A percentile compares a stretch with the other conserved stretches of the same genome.
Evolutionary conservation across 2,797 vertebrate genomes (phyloP).

Genomic region (Astyanax mexicanus): DNA sequence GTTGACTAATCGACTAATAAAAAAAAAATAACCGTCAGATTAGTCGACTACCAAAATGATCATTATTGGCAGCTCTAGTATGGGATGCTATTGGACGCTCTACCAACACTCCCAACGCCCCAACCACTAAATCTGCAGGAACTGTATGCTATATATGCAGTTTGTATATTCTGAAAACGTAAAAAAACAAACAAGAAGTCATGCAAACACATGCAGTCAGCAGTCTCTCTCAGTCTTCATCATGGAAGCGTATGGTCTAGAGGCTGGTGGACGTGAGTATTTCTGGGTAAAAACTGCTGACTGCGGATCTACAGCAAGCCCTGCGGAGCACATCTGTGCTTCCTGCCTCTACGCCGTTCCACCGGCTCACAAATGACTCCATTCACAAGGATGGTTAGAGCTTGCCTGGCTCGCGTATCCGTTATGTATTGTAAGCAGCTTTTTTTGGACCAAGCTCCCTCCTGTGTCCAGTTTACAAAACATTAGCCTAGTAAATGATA

Average conservation of each 20-base stretch:
- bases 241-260: slow-evolving; percentile 71
- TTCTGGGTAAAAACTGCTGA: slow-evolving; percentile 78
- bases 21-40: too few relatives aligned
- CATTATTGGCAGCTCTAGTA: too few relatives aligned
- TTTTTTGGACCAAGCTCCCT: slow-evolving; percentile 25
- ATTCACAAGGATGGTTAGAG: slow-evolving; percentile 27
- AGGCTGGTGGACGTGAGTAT: slow-evolving; percentile 77
- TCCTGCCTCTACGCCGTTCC: slow-evolving; percentile 66
- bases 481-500: slow-evolving; percentile 41
- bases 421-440: slow-evolving; percentile 31
- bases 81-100: too few relatives aligned
- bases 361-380: slow-evolving; percentile 43
- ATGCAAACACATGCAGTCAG: slow-evolving; percentile 77
- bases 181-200: slow-evolving; percentile 57
- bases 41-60: too few relatives aligned
- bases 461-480: slow-evolving; percentile 37
- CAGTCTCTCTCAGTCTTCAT: slow-evolving; percentile 72
- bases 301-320: slow-evolving; percentile 71
- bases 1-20: too few relatives aligned
- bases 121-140: too few relatives aligned
- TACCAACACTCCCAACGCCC: too few relatives aligned
- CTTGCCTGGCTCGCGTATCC: background rate
- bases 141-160: too few relatives aligned
- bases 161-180: background rate
- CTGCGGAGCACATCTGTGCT: slow-evolving; percentile 81